These are phyloP conservation scores for Hyphantria cunea DNA, from an alignment of 1,140 invertebrate species.

Conservation along the genomic window DNA sequence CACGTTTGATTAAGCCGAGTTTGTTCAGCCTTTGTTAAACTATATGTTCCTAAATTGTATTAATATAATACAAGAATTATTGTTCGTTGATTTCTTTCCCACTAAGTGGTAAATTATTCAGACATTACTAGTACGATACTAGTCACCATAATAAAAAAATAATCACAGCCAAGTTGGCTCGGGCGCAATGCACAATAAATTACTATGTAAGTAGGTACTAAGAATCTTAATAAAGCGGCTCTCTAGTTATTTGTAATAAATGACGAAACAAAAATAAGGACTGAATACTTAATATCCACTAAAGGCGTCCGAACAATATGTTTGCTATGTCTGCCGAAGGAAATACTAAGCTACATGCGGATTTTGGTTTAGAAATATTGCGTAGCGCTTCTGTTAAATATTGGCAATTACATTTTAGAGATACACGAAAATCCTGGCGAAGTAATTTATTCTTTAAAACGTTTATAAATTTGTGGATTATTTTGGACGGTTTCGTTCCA, in stretches of 20 bases:
- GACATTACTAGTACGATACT: slow-evolving; percentile 4
- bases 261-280: slow-evolving; percentile 78
- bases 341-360: slow-evolving; percentile 25
- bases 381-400: slow-evolving; percentile 27
- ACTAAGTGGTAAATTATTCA: slow-evolving; percentile 7
- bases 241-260: slow-evolving; percentile 73
- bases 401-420: slow-evolving; percentile 32
- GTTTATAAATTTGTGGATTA: slow-evolving; percentile 28
- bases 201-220: slow-evolving; percentile 71
- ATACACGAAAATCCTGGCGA: slow-evolving; percentile 26
- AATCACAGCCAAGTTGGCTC: slow-evolving; percentile 60
- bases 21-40: too few relatives aligned
- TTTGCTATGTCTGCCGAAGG: slow-evolving; percentile 15
- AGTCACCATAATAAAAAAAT: slow-evolving; percentile 51
- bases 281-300: slow-evolving; percentile 67
- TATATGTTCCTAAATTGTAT: too few relatives aligned
- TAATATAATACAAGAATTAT: too few relatives aligned
- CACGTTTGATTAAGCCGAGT: too few relatives aligned
- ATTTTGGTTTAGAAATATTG: slow-evolving; percentile 27
- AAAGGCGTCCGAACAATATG: slow-evolving; percentile 34
- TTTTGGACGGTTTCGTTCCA: slow-evolving; percentile 14
- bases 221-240: slow-evolving; percentile 77
- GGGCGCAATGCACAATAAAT: slow-evolving; percentile 60
- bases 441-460: slow-evolving; percentile 27
- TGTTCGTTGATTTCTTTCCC: neutral